phyloP scores from a whole-genome alignment of 2,888 invertebrate genomes.

The Phengaris arion region DNA sequence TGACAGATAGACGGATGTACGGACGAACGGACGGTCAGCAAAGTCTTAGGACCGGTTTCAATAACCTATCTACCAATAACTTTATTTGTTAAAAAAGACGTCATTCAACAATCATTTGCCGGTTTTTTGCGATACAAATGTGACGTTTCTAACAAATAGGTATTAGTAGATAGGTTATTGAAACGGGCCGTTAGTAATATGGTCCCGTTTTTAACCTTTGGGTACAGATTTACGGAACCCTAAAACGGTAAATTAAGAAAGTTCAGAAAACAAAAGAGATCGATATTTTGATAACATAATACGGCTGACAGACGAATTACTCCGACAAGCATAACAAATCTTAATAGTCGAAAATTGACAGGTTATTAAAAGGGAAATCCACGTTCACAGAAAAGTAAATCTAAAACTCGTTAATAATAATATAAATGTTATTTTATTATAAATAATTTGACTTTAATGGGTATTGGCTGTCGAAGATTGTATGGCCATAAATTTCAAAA shows the following conservation, averaged over 20 bases:
- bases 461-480: neutral
- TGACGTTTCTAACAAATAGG: too few relatives aligned
- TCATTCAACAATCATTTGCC: too few relatives aligned
- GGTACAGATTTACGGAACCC: neutral
- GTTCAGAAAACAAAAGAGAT: neutral
- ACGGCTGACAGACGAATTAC: neutral
- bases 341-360: constrained; percentile 1
- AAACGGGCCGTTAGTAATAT: too few relatives aligned
- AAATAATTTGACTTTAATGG: neutral
- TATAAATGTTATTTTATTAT: too few relatives aligned
- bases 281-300: neutral
- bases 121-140: too few relatives aligned
- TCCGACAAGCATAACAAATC: neutral
- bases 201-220: too few relatives aligned
- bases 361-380: constrained; percentile 4
- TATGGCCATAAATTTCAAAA: constrained; percentile 14
- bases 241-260: neutral
- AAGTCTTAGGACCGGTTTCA: too few relatives aligned
- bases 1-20: too few relatives aligned
- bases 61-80: too few relatives aligned
- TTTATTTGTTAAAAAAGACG: too few relatives aligned
- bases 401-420: neutral
- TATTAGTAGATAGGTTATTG: too few relatives aligned
- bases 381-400: neutral
- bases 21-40: too few relatives aligned